These are phyloP conservation scores for Oryzias sinensis DNA, from an alignment of 2,797 vertebrate species.

Conservation along the genomic window DNA sequence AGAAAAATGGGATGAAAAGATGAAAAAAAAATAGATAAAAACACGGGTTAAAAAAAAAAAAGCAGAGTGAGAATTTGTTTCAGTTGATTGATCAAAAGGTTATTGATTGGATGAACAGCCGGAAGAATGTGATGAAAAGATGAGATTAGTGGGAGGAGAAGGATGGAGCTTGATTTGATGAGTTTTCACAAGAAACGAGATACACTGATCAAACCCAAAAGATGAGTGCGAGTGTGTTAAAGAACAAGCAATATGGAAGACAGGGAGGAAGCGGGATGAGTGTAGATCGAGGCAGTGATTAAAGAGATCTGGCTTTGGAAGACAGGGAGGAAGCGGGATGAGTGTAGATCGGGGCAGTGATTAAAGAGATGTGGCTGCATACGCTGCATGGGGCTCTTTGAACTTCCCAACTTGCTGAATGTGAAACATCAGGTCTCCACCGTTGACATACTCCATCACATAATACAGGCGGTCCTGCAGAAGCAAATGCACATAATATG, in stretches of 20 bases:
- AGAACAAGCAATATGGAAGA: constrained; percentile 27
- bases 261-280: constrained; percentile 39
- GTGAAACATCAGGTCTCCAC: constrained; percentile 94
- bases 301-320: constrained; percentile 27
- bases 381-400: constrained; percentile 92
- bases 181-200: constrained; percentile 41
- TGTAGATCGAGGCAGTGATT: constrained; percentile 42
- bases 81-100: constrained; percentile 66
- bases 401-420: constrained; percentile 94
- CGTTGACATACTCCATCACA: constrained; percentile 93
- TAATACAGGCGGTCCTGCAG: constrained; percentile 82
- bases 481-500: constrained; percentile 17
- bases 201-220: constrained; percentile 51
- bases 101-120: constrained; percentile 61
- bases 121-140: constrained; percentile 36
- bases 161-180: constrained; percentile 31
- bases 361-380: constrained; percentile 65
- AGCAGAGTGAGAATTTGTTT: constrained; percentile 44
- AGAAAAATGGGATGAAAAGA: constrained; percentile 55
- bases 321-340: constrained; percentile 37
- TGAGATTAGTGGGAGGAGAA: constrained; percentile 47
- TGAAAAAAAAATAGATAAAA: background rate
- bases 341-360: constrained; percentile 40
- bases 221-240: constrained; percentile 26
- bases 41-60: background rate